These are phyloP conservation scores for Hippopotamyrus pictus DNA, from an alignment of 2,797 vertebrate genomes.

Conservation along the genomic window DNA sequence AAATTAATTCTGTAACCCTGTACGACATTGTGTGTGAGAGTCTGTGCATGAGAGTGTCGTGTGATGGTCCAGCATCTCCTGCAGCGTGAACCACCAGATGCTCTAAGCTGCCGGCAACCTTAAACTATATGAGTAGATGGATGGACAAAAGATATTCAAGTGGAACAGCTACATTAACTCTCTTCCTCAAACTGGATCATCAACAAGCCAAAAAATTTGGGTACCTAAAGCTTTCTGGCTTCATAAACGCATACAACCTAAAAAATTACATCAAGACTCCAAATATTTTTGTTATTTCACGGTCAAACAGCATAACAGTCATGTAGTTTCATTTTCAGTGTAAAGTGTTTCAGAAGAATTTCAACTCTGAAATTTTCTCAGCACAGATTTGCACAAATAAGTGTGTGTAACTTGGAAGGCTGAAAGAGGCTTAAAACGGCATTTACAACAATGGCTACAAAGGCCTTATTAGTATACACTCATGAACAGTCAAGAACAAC, in stretches of 20 bases:
- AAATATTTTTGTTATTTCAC: background rate
- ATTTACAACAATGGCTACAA: slow-evolving; percentile 43
- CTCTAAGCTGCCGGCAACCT: background rate
- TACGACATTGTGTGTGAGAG: background rate
- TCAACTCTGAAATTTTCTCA: slow-evolving; percentile 17
- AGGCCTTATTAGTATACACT: slow-evolving; percentile 29
- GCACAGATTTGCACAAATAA: slow-evolving; percentile 41
- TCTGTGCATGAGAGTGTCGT: background rate
- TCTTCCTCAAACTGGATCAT: background rate
- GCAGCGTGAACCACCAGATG: background rate
- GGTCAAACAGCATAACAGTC: background rate
- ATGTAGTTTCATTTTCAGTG: background rate
- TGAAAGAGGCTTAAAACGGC: slow-evolving; percentile 53
- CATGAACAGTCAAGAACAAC: slow-evolving; percentile 36
- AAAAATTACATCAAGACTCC: background rate
- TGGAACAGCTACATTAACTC: background rate
- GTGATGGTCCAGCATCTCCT: background rate
- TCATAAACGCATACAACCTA: background rate
- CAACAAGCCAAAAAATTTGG: background rate
- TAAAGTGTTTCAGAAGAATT: slow-evolving; percentile 17
- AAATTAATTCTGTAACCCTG: background rate
- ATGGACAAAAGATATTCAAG: background rate
- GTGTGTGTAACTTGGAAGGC: slow-evolving; percentile 32
- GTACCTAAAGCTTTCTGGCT: background rate
- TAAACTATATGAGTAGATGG: background rate